Evolutionary conservation across 1,140 invertebrate genomes (phyloP), one percentile per base, ranked within the genome.

Genomic region (Scaptomyza graminum): DNA sequence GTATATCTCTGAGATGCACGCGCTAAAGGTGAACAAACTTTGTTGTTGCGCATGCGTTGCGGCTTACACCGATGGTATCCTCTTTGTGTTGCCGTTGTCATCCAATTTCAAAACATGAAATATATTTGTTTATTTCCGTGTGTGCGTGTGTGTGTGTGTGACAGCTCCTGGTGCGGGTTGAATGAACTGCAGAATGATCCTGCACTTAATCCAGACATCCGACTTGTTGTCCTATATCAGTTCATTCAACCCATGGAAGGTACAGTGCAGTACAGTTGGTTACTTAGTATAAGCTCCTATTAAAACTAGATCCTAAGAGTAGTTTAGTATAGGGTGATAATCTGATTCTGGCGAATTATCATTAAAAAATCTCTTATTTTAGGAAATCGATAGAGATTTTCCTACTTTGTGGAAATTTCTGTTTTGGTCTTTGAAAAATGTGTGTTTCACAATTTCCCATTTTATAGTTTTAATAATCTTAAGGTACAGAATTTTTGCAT

Each of bases 61-160:
- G 55, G 47, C 67, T 55, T 55, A 22, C 50, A 34, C 11, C n/a
- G 16, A 44, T 47, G 56, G 52, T 69, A 44, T 54, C 74, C 59
- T 67, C 63, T 41, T n/a, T 41, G 37, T 41, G 37, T 12, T 11
- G 59, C 67, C 54, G 60, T 65, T 79, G 81, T 87, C 82, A 75
- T 85, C 79, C 69, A 79, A 87, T 88, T 79, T 73, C 57, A 73
- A 76, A 79, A 87, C 78, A 87, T 87, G 78, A 87, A 87, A 87
- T 76, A 87, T 82, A 50, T 70, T 70, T 76, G 67, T 76, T 47
- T 65, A 68, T 73, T 76, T 85, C 81, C 81, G 81, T 67, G 62
- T 28, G 67, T 54, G 28, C 43, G 57, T 39, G 12, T n/a, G 37
- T n/a, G 37, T 39, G 1, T 12, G 12, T 39, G 12, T 39, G 37